phyloP scores from a whole-genome alignment of 2,888 invertebrate species.

The Tortrix viridana region DNA sequence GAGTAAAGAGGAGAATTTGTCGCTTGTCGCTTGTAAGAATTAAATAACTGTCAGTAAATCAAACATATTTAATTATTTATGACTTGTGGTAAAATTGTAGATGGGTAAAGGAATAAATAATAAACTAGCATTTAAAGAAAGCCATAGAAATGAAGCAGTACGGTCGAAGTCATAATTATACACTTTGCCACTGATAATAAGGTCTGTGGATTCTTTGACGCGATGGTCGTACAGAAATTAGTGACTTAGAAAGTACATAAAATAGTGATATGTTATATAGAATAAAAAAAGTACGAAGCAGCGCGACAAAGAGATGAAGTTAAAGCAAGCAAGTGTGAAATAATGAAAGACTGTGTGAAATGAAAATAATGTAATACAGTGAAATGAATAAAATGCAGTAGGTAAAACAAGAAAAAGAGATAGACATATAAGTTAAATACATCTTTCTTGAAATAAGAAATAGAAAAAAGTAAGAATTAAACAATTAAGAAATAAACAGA shows the following conservation, averaged over 20 bases:
- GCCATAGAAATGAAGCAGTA: not conserved
- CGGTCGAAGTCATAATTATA: no score
- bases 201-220: no score
- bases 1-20: no score
- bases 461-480: slow-evolving; percentile 22
- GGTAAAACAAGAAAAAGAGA: not conserved
- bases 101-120: not conserved
- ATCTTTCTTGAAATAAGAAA: not conserved
- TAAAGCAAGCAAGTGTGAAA: slow-evolving; percentile 5
- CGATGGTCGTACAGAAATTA: no score
- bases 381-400: slow-evolving; percentile 11
- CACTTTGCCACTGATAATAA: no score
- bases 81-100: not conserved
- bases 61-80: not conserved
- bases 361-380: slow-evolving; percentile 16
- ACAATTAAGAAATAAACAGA: not conserved
- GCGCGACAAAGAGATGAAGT: not conserved
- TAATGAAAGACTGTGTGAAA: slow-evolving; percentile 21
- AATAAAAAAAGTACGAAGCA: not conserved
- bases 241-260: not conserved
- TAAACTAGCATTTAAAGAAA: not conserved
- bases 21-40: no score
- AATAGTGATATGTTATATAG: no score
- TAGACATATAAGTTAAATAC: not conserved
- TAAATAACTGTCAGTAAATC: not conserved